phyloP scores from a whole-genome alignment of 1,140 invertebrate genomes.

The Coenobita brevimanus region DNA sequence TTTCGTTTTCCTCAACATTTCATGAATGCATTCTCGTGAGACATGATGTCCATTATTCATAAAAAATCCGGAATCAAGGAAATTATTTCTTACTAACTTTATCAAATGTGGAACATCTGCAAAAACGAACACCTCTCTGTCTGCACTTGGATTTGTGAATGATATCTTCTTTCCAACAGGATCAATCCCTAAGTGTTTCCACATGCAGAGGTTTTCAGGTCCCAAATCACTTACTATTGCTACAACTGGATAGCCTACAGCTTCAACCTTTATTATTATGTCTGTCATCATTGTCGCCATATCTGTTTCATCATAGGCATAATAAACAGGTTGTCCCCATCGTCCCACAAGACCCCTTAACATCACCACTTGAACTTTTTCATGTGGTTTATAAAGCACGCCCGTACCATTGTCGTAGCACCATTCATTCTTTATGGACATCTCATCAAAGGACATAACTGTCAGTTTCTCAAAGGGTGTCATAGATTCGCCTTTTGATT shows the following conservation, averaged over 20 bases:
- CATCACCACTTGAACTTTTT: too few species aligned
- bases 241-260: too few species aligned
- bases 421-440: too few species aligned
- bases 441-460: too few species aligned
- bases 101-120: slow-evolving; percentile 13
- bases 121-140: too few species aligned
- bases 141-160: slow-evolving; percentile 8
- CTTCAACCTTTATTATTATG: neutral
- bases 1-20: neutral
- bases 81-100: neutral
- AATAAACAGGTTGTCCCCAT: too few species aligned
- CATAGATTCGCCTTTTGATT: neutral
- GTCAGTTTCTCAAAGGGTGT: neutral
- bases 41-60: too few species aligned
- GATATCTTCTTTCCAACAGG: neutral
- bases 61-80: too few species aligned
- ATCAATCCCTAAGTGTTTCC: neutral
- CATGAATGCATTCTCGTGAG: too few species aligned
- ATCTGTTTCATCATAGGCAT: too few species aligned
- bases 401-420: too few species aligned
- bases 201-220: neutral
- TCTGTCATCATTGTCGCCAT: neutral
- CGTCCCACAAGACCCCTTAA: too few species aligned
- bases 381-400: slow-evolving; percentile 35
- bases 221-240: neutral